Conservation (phyloP, 2,113 vertebrate species). For the Hippoglossus stenolepis region DNA sequence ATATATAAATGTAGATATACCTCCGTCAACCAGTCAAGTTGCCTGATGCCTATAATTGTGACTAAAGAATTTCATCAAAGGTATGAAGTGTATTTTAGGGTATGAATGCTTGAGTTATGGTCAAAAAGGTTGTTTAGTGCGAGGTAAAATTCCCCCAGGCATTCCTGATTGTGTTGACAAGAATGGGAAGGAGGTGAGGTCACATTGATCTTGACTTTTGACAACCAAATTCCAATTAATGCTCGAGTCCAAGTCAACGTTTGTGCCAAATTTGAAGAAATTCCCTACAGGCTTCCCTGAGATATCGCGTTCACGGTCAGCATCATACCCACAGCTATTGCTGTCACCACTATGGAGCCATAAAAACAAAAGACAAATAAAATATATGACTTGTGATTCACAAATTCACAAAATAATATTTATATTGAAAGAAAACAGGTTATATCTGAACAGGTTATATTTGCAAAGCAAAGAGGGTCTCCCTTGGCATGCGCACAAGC, state of each 20-base stretch:
- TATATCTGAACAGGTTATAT: neutral
- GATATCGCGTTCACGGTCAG: neutral
- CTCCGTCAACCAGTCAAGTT: no score
- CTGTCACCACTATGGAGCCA: neutral
- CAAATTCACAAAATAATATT: neutral
- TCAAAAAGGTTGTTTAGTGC: no score
- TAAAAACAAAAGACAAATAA: neutral
- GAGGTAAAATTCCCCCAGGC: no score
- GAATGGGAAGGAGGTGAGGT: neutral
- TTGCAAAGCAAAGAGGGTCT: neutral
- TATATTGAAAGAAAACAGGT: neutral
- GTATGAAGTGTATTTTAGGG: no score
- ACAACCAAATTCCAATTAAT: neutral
- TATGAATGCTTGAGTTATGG: no score
- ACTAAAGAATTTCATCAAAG: no score
- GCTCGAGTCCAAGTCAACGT: neutral
- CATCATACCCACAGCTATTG: neutral
- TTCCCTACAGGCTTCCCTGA: neutral
- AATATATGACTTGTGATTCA: neutral
- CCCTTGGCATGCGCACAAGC: neutral
- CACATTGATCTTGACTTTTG: neutral
- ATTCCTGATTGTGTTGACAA: neutral
- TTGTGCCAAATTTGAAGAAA: neutral
- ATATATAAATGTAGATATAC: no score
- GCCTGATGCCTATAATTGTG: no score